These are phyloP conservation scores for Sarcophaga bullata DNA, from an alignment of 1,140 invertebrate genomes.

Conservation along the genomic window DNA sequence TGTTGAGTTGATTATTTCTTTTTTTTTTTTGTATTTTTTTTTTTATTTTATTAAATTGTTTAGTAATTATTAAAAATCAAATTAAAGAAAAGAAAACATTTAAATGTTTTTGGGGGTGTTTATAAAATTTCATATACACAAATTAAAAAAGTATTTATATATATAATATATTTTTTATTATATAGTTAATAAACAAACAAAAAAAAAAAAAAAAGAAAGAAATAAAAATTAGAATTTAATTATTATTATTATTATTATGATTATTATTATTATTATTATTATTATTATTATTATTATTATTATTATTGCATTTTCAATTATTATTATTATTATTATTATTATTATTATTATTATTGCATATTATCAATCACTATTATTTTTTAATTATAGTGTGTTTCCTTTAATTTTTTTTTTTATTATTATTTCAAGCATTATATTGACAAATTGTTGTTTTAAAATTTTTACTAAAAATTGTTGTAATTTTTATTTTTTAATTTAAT, in stretches of 20 bases:
- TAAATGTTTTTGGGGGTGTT: constrained; percentile 23
- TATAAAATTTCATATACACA: not conserved
- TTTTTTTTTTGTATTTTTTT: constrained; percentile 12
- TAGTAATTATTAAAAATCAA: constrained; percentile 18
- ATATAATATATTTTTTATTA: constrained; percentile 25
- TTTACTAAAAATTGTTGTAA: not conserved
- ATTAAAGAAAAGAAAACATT: not conserved
- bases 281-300: too few relatives aligned
- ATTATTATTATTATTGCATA: not conserved
- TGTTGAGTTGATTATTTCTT: constrained; percentile 27
- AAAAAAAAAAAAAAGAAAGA: constrained; percentile 20
- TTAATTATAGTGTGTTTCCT: constrained; percentile 8
- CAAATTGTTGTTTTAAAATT: constrained; percentile 5
- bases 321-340: too few relatives aligned
- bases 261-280: too few relatives aligned
- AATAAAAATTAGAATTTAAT: not conserved
- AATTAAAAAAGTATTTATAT: not conserved
- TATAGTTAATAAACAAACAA: constrained; percentile 18
- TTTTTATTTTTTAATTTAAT: not conserved
- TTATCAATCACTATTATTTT: not conserved
- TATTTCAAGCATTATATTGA: not conserved
- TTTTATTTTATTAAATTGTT: not conserved
- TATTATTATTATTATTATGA: too few relatives aligned
- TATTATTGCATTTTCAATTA: too few relatives aligned
- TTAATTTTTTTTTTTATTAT: not conserved